A percentile compares a stretch with the other conserved stretches of the same genome.
phyloP scores from a whole-genome alignment of 1,140 invertebrate species.

The Pygmarrhopalites habei region DNA sequence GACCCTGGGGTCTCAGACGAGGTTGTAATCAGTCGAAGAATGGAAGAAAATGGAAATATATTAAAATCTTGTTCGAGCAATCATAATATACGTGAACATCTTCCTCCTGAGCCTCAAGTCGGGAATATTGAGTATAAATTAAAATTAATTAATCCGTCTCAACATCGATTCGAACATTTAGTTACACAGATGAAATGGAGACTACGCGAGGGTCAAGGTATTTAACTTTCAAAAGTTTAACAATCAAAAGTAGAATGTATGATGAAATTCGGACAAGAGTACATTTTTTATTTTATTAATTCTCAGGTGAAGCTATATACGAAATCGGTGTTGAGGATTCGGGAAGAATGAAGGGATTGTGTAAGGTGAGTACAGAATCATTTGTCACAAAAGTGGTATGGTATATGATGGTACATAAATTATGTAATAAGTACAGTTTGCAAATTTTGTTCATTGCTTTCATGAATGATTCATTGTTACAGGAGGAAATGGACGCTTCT shows the following conservation, averaged over 20 bases:
- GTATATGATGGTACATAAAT: no score
- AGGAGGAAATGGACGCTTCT: conserved; percentile 71
- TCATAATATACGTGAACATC: no score
- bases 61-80: conserved; percentile 38
- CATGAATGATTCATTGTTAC: no score
- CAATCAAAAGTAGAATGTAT: no score
- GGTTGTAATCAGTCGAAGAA: neutral
- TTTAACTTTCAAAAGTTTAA: no score
- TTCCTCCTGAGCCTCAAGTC: conserved; percentile 82
- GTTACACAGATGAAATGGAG: conserved; percentile 89
- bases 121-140: conserved; percentile 92
- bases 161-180: conserved; percentile 75
- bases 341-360: conserved; percentile 73
- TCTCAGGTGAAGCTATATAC: conserved; percentile 93
- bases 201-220: conserved; percentile 74
- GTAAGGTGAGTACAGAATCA: no score
- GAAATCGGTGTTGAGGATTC: conserved; percentile 87
- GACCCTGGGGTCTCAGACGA: conserved; percentile 51
- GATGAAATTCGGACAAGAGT: no score
- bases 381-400: no score
- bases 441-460: no score
- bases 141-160: conserved; percentile 74
- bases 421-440: no score
- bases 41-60: conserved; percentile 20
- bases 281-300: no score